Conservation (phyloP, 2,888 invertebrate species). For the Craniophora ligustri region DNA sequence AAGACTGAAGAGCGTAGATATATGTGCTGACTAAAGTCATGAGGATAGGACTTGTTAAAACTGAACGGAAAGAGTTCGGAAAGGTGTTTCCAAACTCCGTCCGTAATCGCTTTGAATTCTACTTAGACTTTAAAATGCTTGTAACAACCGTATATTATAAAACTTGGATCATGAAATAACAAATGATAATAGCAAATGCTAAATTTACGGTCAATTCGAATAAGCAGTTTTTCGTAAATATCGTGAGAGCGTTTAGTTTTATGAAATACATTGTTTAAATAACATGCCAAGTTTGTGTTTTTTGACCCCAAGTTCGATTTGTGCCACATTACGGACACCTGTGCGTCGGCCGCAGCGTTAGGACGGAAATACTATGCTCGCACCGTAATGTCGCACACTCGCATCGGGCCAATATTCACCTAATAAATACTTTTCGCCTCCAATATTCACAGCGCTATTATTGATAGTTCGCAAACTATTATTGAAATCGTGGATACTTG, state of each 20-base stretch:
- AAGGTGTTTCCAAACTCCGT: no score
- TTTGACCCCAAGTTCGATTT: constrained; percentile 73
- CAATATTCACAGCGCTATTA: constrained; percentile 71
- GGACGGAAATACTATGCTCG: constrained; percentile 69
- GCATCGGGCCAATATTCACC: constrained; percentile 78
- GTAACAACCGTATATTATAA: no score
- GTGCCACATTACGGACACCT: constrained; percentile 83
- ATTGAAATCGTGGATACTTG: constrained; percentile 77
- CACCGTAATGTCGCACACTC: constrained; percentile 74
- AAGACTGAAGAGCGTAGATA: no score
- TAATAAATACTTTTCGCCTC: constrained; percentile 82
- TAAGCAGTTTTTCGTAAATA: background rate
- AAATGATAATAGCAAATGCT: background rate
- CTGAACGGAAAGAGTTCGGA: no score
- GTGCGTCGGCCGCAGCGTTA: constrained; percentile 75
- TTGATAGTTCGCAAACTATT: constrained; percentile 76
- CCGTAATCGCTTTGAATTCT: no score
- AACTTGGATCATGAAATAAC: no score
- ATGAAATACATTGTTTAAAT: constrained; percentile 41
- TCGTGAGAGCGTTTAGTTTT: constrained; percentile 1
- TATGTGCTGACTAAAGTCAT: no score
- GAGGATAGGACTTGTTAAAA: no score
- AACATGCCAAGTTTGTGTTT: constrained; percentile 59
- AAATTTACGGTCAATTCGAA: background rate
- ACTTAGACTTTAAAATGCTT: no score